Base-by-base conservation (phyloP, 2,888 invertebrate species). In the Keiferia lycopersicella region DNA sequence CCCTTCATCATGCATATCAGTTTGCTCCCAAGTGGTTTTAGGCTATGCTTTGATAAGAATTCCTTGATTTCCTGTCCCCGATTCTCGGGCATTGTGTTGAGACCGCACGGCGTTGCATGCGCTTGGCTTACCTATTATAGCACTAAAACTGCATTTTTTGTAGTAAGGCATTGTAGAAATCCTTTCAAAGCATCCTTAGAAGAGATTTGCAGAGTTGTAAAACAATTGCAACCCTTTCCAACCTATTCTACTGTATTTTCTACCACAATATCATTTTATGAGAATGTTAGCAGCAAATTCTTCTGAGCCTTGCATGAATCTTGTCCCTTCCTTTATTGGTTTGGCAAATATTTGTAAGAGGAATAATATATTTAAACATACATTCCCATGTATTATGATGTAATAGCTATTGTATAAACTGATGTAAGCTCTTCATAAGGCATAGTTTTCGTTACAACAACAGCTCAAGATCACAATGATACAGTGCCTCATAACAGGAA, bases 71-170 rank as follows among this genome's bases (percentile, higher is more conserved):
- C 85, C 86, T 87, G 87, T 80, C 78, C 82, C 71, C 78, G 76
- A 83, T 83, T 38, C 74, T 73, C 70, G 69, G 65, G 71, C 77
- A 73, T 66, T 34, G 68, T 69, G 76, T 71, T 73, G 75, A 71
- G 71, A 75, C 72, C 80, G 81, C 85, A 83, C 78, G 77, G 72
- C 72, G 71, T 75, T 86, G 89, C 89, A 88, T 88, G 88, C 69
- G 83, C 84, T 85, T 83, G 77, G 73, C 20, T 59, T 58, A 30
- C 26, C 38, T 64, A 34, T 64, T 63, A 18, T 61, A 18, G 34
- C 11, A 11, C 50, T 50, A 59, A 50, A 60, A 62, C 41, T n/a
- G 14, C 16, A 53, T 20, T 10, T 4, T 58, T 39, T 58, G n/a
- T 4, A 11, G 3, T 18, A 6, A 12, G 14, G 14, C 2, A 7